A percentile compares a stretch with the other conserved stretches of the same genome.
Evolutionary conservation across 1,140 invertebrate species (phyloP).

Genomic region (Lutraria rhynchaena): DNA sequence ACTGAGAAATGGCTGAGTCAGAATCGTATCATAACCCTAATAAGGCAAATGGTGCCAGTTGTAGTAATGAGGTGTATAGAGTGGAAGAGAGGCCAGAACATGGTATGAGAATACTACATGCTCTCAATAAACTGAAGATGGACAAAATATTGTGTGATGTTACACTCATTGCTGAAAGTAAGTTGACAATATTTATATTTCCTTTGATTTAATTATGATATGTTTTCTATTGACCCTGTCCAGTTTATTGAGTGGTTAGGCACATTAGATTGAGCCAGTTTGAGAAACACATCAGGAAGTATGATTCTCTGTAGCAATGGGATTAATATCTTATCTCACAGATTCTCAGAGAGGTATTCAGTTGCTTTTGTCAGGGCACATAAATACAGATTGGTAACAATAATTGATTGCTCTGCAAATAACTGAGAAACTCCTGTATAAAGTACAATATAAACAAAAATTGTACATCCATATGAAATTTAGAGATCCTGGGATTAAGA

Average conservation of each 20-base stretch:
- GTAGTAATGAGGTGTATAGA: conserved; percentile 69
- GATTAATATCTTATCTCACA: no score
- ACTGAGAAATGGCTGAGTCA: conserved; percentile 55
- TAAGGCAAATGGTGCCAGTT: conserved; percentile 45
- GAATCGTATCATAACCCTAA: conserved; percentile 49
- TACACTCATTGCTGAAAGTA: conserved; percentile 82
- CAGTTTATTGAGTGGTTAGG: neutral
- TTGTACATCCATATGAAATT: no score
- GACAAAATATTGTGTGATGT: conserved; percentile 82
- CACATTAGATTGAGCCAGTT: neutral
- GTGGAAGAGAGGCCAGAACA: conserved; percentile 80
- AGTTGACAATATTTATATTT: neutral
- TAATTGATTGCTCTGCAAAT: no score
- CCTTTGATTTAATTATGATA: neutral
- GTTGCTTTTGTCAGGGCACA: no score
- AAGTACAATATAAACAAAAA: no score
- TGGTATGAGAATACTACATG: conserved; percentile 81
- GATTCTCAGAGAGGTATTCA: no score
- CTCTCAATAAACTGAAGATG: conserved; percentile 80
- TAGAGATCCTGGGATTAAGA: no score
- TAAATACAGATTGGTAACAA: no score
- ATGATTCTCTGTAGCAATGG: no score
- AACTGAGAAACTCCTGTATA: no score
- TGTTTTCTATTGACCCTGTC: neutral
- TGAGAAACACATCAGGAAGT: no score